Evolutionary conservation across 2,113 vertebrate species (phyloP).

Genomic region (Rhinoderma darwinii): DNA sequence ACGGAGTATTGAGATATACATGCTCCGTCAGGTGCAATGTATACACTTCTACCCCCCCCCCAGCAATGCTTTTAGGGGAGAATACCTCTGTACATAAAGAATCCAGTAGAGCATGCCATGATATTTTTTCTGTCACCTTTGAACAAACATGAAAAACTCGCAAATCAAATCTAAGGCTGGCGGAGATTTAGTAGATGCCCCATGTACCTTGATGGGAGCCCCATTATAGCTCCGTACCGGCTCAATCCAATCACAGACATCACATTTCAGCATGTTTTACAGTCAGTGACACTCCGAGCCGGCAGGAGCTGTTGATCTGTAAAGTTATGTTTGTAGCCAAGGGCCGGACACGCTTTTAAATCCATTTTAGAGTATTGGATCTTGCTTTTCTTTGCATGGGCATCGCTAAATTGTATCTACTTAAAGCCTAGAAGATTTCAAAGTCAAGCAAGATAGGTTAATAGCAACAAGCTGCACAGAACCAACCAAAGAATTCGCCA

Average conservation of each 20-base stretch:
- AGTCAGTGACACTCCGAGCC: neutral
- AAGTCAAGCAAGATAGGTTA: slow-evolving; percentile 21
- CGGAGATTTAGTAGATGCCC: no score
- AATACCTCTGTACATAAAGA: no score
- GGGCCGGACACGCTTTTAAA: neutral
- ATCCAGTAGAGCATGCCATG: no score
- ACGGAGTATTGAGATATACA: no score
- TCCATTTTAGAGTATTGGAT: slow-evolving; percentile 11
- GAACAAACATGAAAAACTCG: no score
- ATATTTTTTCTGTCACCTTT: no score
- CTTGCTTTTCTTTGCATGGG: neutral
- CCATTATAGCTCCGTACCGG: no score
- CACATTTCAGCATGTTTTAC: neutral
- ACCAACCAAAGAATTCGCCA: slow-evolving; percentile 9
- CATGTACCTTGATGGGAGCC: no score
- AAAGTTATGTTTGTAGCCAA: neutral
- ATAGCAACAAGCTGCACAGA: slow-evolving; percentile 17
- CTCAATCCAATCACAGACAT: neutral
- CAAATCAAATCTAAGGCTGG: no score
- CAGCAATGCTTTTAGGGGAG: no score
- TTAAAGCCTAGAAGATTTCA: slow-evolving; percentile 9
- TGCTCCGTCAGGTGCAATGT: no score
- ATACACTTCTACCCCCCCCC: no score
- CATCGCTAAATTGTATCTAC: slow-evolving; percentile 4
- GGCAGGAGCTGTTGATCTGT: neutral